Evolutionary conservation across 2,888 invertebrate genomes (phyloP), one percentile per base, ranked within the genome.

Genomic region (Campaea margaritaria): DNA sequence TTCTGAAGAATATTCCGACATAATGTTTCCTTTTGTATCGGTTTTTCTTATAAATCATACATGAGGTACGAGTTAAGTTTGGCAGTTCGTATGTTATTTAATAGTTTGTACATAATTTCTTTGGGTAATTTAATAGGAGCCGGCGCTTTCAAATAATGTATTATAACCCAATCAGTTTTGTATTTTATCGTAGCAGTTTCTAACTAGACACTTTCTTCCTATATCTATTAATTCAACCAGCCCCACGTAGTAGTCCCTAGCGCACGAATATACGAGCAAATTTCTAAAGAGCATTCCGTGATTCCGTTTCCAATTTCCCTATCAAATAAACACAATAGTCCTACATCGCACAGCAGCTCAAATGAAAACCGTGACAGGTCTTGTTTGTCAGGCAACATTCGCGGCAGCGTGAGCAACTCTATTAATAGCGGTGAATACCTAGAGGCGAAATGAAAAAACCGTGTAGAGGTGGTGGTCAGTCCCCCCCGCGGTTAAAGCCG

Each of bases 401-500:
- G 51, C 9, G 46, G 43, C 34, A 56, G 28, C 48, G 56, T 48
- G 54, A 58, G 47, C 60, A 64, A 61, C 62, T 64, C 53, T 58
- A 58, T 60, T 64, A 58, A 51, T 50, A 41, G 31, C 48, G 21
- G 39, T 49, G 38, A 45, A 45, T 47, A 36, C 12, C 27, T 9
- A 16, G 15, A 47, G 36, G 11, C 28, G 39, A 54, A 58, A 58
- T 56, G 65, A 73, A 78, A 78, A 79, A 77, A 73, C 72, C 27
- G 43, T 59, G 75, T 73, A 64, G 69, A 73, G 65, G 76, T 78
- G 80, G 49, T 41, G 68, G 68, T 68, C 65, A 65, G 62, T 61
- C 53, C 65, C 38, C 50, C 55, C 36, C 68, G 66, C 69, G 64
- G 70, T 68, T 70, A 64, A 65, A 67, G 68, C 66, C 71, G 74